phyloP scores from a whole-genome alignment of 2,888 invertebrate genomes.

The Lepidocyrtinus sp. region DNA sequence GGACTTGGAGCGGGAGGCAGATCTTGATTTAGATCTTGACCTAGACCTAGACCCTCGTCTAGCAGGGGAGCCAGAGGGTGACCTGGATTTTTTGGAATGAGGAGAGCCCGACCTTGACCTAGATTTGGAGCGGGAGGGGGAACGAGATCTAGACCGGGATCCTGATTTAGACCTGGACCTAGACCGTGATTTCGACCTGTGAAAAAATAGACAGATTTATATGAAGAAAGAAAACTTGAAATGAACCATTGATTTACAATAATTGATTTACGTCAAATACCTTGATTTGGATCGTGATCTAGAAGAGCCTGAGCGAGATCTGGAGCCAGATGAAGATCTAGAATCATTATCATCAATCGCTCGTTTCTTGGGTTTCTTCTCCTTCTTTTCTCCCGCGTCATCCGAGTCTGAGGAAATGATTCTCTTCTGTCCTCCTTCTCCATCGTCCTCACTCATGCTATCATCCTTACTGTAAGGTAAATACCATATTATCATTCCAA shows the following conservation, averaged over 20 bases:
- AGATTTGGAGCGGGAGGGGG: too few relatives aligned
- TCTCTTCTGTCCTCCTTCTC: conserved; percentile 60
- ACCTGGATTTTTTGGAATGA: too few relatives aligned
- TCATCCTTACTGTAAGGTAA: conserved; percentile 66
- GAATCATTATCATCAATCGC: conserved; percentile 35
- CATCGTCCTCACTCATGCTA: conserved; percentile 68
- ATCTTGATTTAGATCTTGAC: conserved; percentile 65
- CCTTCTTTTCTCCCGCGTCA: conserved; percentile 2
- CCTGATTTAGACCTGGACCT: conserved; percentile 30
- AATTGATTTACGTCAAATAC: too few relatives aligned
- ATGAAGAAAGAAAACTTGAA: too few relatives aligned
- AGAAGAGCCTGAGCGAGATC: conserved; percentile 71
- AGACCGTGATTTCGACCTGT: conserved; percentile 34
- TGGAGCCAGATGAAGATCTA: conserved; percentile 65
- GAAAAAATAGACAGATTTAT: too few relatives aligned
- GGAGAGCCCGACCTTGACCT: conserved; percentile 24
- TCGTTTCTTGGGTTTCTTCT: neutral
- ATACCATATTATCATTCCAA: conserved; percentile 8
- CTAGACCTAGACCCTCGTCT: conserved; percentile 29
- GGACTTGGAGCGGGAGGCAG: conserved; percentile 62
- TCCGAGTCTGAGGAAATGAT: conserved; percentile 62
- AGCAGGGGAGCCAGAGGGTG: conserved; percentile 20
- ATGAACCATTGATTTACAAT: too few relatives aligned
- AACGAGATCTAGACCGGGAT: conserved; percentile 34
- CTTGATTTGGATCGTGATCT: conserved; percentile 72